Percentiles rank a stretch among this genome's conserved stretches.
phyloP scores from a whole-genome alignment of 2,797 vertebrate species.

The Dromococcyx pavoninus region DNA sequence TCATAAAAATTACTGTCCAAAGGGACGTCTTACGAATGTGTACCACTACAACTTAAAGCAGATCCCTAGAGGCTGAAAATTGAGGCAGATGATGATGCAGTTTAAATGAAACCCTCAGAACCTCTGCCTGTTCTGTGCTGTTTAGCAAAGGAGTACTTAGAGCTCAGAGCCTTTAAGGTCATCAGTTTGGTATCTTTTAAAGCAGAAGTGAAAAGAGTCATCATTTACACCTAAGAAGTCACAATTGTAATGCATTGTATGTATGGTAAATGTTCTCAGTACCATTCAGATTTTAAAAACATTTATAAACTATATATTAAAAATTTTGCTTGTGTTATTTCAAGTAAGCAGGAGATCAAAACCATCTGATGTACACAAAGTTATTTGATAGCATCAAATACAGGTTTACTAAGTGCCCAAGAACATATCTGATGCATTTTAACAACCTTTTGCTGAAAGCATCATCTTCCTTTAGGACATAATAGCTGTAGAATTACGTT shows the following conservation, averaged over 20 bases:
- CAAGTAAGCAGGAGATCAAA: not conserved
- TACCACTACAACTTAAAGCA: not conserved
- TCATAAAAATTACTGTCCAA: not conserved
- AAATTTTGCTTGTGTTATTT: not conserved
- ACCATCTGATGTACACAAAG: not conserved
- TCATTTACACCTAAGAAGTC: not conserved
- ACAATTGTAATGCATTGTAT: not conserved
- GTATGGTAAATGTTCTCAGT: not conserved
- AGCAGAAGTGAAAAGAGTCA: not conserved
- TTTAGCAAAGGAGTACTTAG: not conserved
- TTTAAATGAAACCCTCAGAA: not conserved
- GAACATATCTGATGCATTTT: constrained; percentile 17
- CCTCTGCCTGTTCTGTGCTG: not conserved
- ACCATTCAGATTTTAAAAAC: not conserved
- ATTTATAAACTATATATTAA: not conserved
- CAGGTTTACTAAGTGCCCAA: not conserved
- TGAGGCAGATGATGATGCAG: not conserved
- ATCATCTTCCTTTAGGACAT: not conserved
- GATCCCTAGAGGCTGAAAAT: not conserved
- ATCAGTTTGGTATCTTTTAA: not conserved
- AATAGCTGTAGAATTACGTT: not conserved
- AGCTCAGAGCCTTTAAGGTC: not conserved
- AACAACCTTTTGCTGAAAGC: constrained; percentile 35
- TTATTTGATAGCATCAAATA: not conserved
- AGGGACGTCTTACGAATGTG: not conserved